Conservation (phyloP, 2,113 vertebrate genomes). For the Halcyon malimbica region DNA sequence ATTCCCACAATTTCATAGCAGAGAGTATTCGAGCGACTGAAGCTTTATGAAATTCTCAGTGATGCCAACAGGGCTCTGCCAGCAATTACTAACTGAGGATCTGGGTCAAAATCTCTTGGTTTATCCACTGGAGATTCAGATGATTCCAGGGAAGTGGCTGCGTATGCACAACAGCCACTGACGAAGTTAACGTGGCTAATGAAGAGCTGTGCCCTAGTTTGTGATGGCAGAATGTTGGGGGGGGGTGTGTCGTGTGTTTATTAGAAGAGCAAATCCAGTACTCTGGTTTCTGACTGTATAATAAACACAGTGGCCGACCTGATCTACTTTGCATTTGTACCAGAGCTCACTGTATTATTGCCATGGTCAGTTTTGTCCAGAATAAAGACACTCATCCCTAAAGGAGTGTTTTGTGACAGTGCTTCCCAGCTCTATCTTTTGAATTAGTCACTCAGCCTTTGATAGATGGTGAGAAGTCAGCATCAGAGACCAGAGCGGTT, state of each 20-base stretch:
- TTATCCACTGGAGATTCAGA: constrained; percentile 27
- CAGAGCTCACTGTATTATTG: background rate
- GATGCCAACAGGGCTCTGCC: background rate
- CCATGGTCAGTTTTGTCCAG: background rate
- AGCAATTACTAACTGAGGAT: background rate
- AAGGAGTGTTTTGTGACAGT: background rate
- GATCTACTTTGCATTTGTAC: background rate
- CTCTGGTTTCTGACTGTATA: background rate
- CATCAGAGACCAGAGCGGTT: background rate
- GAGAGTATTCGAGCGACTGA: background rate
- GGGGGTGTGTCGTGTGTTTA: background rate
- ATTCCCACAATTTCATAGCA: background rate
- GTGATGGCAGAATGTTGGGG: background rate
- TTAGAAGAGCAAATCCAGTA: background rate
- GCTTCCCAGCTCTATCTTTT: background rate
- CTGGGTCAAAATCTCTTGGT: constrained; percentile 25
- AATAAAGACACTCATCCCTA: background rate
- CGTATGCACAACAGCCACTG: background rate
- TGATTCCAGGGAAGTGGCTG: background rate
- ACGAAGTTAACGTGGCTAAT: background rate
- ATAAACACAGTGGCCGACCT: background rate
- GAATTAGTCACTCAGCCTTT: background rate
- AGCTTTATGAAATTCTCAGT: background rate
- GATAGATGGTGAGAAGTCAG: background rate
- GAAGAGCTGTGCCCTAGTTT: constrained; percentile 26